phyloP scores from a whole-genome alignment of 2,888 invertebrate genomes.

The Gonocerus acuteangulatus region DNA sequence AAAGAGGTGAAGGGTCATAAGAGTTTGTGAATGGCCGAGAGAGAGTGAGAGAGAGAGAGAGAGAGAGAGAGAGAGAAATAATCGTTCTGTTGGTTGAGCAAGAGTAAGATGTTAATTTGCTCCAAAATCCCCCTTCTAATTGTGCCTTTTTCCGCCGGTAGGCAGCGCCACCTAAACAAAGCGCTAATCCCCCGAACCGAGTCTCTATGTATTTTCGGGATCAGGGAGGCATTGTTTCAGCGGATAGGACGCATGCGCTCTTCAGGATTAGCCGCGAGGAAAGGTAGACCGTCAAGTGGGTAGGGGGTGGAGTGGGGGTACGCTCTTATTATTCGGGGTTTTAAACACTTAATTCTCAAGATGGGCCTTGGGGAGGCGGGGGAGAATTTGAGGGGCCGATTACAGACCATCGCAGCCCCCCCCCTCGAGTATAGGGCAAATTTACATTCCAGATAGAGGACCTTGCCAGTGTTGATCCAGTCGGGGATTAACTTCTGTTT shows the following conservation, averaged over 20 bases:
- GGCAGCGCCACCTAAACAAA: too few relatives aligned
- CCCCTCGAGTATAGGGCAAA: too few relatives aligned
- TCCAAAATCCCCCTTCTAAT: too few relatives aligned
- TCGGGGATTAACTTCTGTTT: slow-evolving; percentile 25
- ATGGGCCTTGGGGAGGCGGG: not conserved
- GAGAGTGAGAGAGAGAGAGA: too few relatives aligned
- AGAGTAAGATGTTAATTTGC: too few relatives aligned
- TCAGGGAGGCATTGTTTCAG: slow-evolving; percentile 27
- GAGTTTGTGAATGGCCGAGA: too few relatives aligned
- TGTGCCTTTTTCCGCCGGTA: too few relatives aligned
- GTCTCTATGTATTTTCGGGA: slow-evolving; percentile 38
- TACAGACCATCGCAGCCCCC: not conserved
- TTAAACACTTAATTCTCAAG: slow-evolving; percentile 21
- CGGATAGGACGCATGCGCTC: not conserved
- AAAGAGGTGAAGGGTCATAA: too few relatives aligned
- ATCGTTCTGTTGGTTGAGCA: too few relatives aligned
- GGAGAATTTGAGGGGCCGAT: not conserved
- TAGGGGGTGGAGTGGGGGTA: not conserved
- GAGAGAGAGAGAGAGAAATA: too few relatives aligned
- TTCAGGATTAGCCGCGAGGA: not conserved
- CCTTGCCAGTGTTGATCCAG: slow-evolving; percentile 25
- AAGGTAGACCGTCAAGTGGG: not conserved
- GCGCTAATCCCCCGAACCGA: not conserved
- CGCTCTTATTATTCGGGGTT: slow-evolving; percentile 18
- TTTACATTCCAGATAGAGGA: slow-evolving; percentile 26